Evolutionary conservation across 2,888 invertebrate genomes (phyloP).

Genomic region (Caenorhabditis doughertyi): DNA sequence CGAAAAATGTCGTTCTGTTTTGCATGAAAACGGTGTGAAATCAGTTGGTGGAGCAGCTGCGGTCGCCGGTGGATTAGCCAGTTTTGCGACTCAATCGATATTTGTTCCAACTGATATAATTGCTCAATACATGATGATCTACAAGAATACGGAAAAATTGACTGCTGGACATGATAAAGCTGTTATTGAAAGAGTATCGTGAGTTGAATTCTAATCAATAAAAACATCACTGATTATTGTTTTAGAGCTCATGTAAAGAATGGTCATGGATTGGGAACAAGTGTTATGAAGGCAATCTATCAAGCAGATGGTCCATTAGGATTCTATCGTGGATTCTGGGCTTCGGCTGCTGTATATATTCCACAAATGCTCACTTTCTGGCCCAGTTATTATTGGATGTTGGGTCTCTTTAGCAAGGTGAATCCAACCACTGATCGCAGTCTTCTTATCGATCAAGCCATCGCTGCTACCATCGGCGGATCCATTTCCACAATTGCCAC

Average conservation of each 20-base stretch:
- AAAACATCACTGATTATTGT: not conserved
- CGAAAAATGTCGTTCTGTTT: conserved; percentile 69
- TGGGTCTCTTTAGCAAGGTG: conserved; percentile 64
- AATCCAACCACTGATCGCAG: conserved; percentile 56
- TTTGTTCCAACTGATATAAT: conserved; percentile 78
- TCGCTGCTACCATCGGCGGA: conserved; percentile 72
- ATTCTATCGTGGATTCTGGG: conserved; percentile 74
- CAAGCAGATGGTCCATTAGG: conserved; percentile 70
- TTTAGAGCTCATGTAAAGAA: conserved; percentile 42
- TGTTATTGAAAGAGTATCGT: conserved; percentile 64
- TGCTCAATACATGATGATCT: conserved; percentile 77
- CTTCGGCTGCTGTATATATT: conserved; percentile 71
- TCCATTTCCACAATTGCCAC: conserved; percentile 69
- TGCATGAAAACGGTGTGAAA: conserved; percentile 66
- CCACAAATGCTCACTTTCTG: conserved; percentile 74
- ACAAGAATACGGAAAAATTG: conserved; percentile 72
- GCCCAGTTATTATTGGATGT: conserved; percentile 71
- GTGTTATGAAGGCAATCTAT: conserved; percentile 72
- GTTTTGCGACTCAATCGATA: conserved; percentile 71
- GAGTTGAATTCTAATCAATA: not conserved
- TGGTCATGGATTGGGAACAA: conserved; percentile 49
- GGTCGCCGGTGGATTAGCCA: conserved; percentile 71
- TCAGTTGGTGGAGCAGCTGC: conserved; percentile 68
- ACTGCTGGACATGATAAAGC: conserved; percentile 66
- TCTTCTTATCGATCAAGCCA: conserved; percentile 70